Evolutionary conservation across 2,888 invertebrate genomes (phyloP).

Genomic region (Icerya purchasi): DNA sequence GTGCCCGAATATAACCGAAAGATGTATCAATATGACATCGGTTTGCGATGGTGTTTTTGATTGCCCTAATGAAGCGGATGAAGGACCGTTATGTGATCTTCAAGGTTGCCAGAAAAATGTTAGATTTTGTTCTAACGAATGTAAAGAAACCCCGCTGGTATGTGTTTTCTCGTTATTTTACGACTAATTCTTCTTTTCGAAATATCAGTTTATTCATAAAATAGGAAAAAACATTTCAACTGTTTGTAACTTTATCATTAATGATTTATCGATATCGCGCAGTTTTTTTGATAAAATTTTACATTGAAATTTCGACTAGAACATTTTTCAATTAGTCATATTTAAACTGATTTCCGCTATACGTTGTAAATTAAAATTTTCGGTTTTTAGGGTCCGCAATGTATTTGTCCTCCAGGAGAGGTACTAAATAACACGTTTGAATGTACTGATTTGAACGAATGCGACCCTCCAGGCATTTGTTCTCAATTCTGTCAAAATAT

Average conservation of each 20-base stretch:
- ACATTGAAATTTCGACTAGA: no score
- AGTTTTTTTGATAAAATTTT: no score
- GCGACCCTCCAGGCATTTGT: slow-evolving; percentile 67
- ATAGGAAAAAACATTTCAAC: no score
- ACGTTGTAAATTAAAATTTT: not conserved
- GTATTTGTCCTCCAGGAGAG: slow-evolving; percentile 76
- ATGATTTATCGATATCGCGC: no score
- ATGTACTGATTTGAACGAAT: slow-evolving; percentile 70
- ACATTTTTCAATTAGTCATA: no score
- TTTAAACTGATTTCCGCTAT: no score
- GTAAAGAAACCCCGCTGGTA: slow-evolving; percentile 55
- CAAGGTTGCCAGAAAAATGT: slow-evolving; percentile 50
- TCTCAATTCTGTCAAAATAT: slow-evolving; percentile 79
- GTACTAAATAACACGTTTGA: slow-evolving; percentile 44
- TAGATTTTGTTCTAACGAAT: slow-evolving; percentile 60
- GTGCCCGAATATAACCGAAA: slow-evolving; percentile 58
- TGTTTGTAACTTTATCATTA: no score
- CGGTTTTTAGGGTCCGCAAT: slow-evolving; percentile 46
- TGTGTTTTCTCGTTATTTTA: slow-evolving; percentile 13
- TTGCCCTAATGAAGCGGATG: slow-evolving; percentile 85
- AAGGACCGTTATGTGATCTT: slow-evolving; percentile 74
- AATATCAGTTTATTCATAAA: no score
- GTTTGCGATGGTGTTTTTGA: slow-evolving; percentile 74
- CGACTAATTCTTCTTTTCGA: slow-evolving; percentile 2
- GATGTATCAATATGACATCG: slow-evolving; percentile 65